These are phyloP conservation scores for Semnornis frantzii DNA, from an alignment of 2,113 vertebrate genomes.

Conservation along the genomic window DNA sequence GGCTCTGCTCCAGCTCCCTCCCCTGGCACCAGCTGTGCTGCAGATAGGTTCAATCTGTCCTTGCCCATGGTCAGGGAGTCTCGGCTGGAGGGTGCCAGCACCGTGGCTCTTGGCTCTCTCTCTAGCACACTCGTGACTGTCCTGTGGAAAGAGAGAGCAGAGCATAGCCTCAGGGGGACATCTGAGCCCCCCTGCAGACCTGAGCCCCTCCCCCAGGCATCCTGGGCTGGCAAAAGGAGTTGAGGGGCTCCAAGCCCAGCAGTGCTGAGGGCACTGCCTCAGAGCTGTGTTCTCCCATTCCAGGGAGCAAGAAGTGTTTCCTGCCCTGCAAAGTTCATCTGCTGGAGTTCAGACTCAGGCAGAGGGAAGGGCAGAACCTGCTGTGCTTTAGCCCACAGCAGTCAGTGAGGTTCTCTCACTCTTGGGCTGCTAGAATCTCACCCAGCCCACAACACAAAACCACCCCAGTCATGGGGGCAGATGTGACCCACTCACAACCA, in stretches of 20 bases:
- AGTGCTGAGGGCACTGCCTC: fast-evolving
- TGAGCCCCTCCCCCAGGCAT: not conserved
- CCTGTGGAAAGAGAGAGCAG: not conserved
- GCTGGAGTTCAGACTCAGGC: not conserved
- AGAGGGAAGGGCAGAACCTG: not conserved
- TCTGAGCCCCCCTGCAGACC: not conserved
- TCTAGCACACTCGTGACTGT: conserved; percentile 44
- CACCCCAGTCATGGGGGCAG: not conserved
- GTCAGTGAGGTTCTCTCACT: not conserved
- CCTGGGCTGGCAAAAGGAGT: not conserved
- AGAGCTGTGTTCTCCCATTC: not conserved
- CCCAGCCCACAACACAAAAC: not conserved
- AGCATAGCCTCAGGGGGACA: not conserved
- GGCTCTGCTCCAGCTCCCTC: fast-evolving
- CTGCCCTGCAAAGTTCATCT: not conserved
- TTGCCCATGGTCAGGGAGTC: fast-evolving
- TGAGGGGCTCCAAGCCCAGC: not conserved
- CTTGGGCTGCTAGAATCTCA: not conserved
- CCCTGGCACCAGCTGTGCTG: not conserved
- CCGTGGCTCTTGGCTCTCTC: not conserved
- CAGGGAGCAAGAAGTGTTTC: not conserved
- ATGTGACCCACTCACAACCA: not conserved
- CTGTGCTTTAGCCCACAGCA: not conserved
- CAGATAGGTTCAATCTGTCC: not conserved
- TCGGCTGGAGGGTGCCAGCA: not conserved